phyloP scores from a whole-genome alignment of 2,888 invertebrate genomes.

The Piscicola geometra region DNA sequence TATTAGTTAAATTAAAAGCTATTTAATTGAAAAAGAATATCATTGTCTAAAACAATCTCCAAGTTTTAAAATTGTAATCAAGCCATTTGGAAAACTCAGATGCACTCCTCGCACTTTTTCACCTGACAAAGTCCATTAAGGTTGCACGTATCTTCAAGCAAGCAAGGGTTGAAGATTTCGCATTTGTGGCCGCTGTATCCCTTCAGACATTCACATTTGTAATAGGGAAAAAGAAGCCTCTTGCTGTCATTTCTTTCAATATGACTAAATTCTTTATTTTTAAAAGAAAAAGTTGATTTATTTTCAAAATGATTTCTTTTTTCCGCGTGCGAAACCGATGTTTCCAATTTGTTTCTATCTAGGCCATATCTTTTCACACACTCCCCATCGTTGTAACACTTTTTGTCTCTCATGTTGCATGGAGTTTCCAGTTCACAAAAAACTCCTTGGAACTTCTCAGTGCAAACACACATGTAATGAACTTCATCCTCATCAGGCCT shows the following conservation, averaged over 20 bases:
- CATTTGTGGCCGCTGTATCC: conserved; percentile 41
- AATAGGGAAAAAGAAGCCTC: conserved; percentile 3
- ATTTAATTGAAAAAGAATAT: no score
- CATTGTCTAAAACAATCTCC: no score
- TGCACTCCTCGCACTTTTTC: no score
- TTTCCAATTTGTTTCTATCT: background rate
- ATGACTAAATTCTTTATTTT: no score
- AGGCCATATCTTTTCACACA: conserved; percentile 32
- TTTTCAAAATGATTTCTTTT: background rate
- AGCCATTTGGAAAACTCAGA: no score
- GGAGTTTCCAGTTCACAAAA: conserved; percentile 39
- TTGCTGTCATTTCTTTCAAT: conserved; percentile 23
- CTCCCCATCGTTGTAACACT: conserved; percentile 41
- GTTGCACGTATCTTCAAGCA: conserved; percentile 33
- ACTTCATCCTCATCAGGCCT: no score
- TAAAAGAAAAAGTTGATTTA: no score
- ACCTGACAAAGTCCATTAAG: conserved; percentile 39
- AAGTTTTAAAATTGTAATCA: no score
- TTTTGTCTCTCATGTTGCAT: conserved; percentile 38
- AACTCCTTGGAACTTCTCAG: conserved; percentile 35
- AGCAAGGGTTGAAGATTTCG: conserved; percentile 40
- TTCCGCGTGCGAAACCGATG: background rate
- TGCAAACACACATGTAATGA: background rate
- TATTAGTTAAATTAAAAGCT: no score
- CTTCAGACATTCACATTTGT: conserved; percentile 37